A percentile compares a stretch with the other conserved stretches of the same genome.
These are phyloP conservation scores for Dryobates pubescens DNA, from an alignment of 2,797 vertebrate species.

Conservation along the genomic window DNA sequence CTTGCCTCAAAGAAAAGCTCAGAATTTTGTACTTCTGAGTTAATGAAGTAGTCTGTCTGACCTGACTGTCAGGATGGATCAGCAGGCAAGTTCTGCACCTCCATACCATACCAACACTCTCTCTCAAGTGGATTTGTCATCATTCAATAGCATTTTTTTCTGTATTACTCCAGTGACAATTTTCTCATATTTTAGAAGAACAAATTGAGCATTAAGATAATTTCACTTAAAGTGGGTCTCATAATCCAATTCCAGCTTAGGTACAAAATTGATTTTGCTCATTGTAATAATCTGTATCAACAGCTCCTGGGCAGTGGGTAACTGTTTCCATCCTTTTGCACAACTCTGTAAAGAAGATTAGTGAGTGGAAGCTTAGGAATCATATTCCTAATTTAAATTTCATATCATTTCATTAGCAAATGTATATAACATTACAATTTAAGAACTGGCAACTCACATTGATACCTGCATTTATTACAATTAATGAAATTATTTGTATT, in stretches of 20 bases:
- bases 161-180: neutral
- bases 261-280: neutral
- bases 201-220: neutral
- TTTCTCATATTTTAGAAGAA: neutral
- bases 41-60: slow-evolving; percentile 17
- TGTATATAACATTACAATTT: neutral
- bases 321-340: neutral
- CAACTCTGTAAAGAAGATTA: neutral
- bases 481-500: neutral
- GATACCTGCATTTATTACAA: neutral
- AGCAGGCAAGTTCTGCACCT: neutral
- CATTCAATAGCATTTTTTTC: neutral
- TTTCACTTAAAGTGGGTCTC: neutral
- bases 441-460: neutral
- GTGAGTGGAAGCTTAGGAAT: neutral
- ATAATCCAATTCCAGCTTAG: neutral
- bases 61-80: slow-evolving; percentile 33
- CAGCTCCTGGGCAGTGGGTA: neutral
- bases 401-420: neutral
- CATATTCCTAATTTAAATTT: neutral
- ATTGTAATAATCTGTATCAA: neutral
- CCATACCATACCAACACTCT: neutral
- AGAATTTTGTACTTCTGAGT: neutral
- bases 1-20: neutral
- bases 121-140: neutral